Conservation (phyloP, 2,797 vertebrate genomes). For the Saguinus oedipus region DNA sequence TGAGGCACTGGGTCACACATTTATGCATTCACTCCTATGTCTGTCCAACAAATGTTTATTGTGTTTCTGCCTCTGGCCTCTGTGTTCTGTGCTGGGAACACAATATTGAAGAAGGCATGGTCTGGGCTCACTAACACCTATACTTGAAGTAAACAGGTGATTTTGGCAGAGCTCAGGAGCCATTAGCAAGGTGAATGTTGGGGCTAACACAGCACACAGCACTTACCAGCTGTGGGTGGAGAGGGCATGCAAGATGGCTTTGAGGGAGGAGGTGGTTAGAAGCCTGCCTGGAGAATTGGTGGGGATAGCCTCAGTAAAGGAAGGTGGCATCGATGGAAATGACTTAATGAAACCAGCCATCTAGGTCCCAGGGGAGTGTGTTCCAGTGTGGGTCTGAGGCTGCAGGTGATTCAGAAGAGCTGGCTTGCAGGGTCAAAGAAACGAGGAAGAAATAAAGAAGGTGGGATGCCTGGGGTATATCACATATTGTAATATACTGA, state of each 20-base stretch:
- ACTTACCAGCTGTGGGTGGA: no score
- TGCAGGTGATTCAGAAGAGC: accelerated
- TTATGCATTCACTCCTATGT: background rate
- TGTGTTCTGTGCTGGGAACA: background rate
- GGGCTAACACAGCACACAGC: accelerated
- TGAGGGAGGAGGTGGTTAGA: background rate
- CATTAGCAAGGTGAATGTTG: accelerated
- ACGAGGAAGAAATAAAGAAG: no score
- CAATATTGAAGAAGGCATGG: background rate
- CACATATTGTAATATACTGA: accelerated
- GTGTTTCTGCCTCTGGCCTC: background rate
- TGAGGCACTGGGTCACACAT: accelerated
- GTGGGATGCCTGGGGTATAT: accelerated
- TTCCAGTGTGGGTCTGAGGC: accelerated
- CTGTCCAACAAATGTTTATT: background rate
- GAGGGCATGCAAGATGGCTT: background rate
- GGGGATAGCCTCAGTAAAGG: background rate
- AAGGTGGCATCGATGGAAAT: accelerated
- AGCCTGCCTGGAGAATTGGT: background rate
- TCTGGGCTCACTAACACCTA: accelerated
- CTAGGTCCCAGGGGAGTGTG: accelerated
- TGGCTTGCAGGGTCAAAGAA: background rate
- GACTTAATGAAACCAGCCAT: accelerated
- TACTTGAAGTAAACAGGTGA: background rate
- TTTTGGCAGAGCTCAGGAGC: background rate